Conservation (phyloP, 2,888 invertebrate species). For the Mylabris sibirica region DNA sequence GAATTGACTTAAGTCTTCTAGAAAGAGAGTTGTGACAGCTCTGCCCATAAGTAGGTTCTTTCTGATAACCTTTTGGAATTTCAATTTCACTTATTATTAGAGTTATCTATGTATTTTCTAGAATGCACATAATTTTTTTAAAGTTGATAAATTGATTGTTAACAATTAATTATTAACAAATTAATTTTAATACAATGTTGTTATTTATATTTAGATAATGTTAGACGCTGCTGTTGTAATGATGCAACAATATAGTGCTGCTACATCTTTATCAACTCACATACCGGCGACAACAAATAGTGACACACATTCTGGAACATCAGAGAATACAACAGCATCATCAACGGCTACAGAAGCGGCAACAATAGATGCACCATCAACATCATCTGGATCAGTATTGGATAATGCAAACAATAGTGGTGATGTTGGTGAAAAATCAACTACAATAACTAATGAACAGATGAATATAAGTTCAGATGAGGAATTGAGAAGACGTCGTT, state of each 20-base stretch:
- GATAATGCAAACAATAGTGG: background rate
- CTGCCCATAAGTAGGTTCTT: no score
- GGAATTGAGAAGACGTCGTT: conserved; percentile 78
- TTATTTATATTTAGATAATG: conserved; percentile 67
- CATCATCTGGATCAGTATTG: conserved; percentile 52
- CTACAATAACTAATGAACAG: conserved; percentile 20
- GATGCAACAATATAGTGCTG: conserved; percentile 91
- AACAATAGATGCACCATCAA: conserved; percentile 13
- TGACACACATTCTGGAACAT: conserved; percentile 60
- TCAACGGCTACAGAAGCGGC: background rate
- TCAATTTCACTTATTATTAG: background rate
- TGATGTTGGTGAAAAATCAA: background rate
- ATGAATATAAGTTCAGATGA: conserved; percentile 61
- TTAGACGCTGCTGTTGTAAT: conserved; percentile 92
- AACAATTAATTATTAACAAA: no score
- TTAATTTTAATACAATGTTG: no score
- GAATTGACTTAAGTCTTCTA: no score
- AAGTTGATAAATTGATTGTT: background rate
- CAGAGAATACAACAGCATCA: conserved; percentile 16
- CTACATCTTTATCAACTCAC: conserved; percentile 63
- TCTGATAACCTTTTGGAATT: background rate
- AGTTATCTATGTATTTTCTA: no score
- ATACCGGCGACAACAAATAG: conserved; percentile 49
- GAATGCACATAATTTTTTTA: background rate
- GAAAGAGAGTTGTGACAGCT: no score